Conservation (phyloP, 2,888 invertebrate genomes). For the Sminthurinus aureus region DNA sequence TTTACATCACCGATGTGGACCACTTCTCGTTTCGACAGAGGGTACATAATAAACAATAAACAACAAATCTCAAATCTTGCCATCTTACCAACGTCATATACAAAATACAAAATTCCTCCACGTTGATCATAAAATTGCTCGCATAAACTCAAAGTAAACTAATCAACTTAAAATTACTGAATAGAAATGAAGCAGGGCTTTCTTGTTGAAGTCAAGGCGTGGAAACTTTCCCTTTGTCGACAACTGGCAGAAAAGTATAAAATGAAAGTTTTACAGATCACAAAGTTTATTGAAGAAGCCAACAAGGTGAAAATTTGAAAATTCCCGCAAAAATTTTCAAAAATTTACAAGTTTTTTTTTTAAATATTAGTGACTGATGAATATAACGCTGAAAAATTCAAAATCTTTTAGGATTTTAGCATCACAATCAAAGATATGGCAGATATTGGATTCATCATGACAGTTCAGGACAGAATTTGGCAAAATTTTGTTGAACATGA, state of each 20-base stretch:
- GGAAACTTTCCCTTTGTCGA: constrained; percentile 78
- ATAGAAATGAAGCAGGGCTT: constrained; percentile 65
- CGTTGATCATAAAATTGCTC: no score
- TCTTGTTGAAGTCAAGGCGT: constrained; percentile 77
- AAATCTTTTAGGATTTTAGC: constrained; percentile 66
- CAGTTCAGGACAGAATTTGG: constrained; percentile 76
- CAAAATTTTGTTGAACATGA: constrained; percentile 84
- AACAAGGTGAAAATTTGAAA: no score
- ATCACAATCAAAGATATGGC: constrained; percentile 76
- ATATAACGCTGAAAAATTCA: no score
- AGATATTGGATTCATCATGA: constrained; percentile 76
- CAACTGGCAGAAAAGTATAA: constrained; percentile 75
- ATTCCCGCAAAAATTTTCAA: no score
- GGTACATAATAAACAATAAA: no score
- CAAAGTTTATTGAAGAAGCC: constrained; percentile 79
- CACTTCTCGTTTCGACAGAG: constrained; percentile 75
- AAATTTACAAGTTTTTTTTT: no score
- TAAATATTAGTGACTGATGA: no score
- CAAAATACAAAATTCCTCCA: no score
- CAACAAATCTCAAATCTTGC: no score
- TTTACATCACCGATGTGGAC: constrained; percentile 73
- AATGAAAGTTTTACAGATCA: constrained; percentile 73
- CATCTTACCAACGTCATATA: no score
- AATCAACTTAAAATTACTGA: no score
- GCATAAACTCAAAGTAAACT: no score